These are phyloP conservation scores for Sciurus carolinensis DNA, from an alignment of 2,797 vertebrate species.

Conservation along the genomic window DNA sequence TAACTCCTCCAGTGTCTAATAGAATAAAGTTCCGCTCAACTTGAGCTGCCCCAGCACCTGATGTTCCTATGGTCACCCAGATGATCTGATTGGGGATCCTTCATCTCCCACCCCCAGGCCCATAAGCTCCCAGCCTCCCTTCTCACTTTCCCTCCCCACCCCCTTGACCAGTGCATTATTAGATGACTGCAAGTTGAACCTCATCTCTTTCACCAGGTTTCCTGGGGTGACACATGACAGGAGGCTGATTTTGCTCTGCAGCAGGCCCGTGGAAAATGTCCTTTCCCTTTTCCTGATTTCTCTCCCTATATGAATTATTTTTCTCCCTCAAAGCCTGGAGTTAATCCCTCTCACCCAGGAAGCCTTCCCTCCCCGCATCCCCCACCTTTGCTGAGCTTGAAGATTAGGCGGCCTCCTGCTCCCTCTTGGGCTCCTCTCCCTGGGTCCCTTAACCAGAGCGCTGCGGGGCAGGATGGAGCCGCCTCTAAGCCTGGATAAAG, in stretches of 20 bases:
- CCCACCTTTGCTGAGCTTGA: not conserved
- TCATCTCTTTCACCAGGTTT: not conserved
- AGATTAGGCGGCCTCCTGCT: constrained; percentile 46
- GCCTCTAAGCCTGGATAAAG: constrained; percentile 85
- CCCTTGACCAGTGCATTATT: not conserved
- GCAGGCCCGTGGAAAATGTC: not conserved
- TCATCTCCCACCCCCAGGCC: not conserved
- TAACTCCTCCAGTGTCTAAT: not conserved
- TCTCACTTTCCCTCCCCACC: not conserved
- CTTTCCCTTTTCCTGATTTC: not conserved
- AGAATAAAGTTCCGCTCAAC: not conserved
- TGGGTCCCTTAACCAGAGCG: not conserved
- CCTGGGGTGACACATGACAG: not conserved
- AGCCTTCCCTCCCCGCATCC: not conserved
- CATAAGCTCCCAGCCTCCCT: too few relatives aligned
- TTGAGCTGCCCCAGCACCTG: not conserved
- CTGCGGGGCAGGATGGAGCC: constrained; percentile 55
- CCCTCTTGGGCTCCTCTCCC: not conserved
- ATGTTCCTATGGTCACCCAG: not conserved
- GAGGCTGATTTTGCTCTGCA: not conserved
- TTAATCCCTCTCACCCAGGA: constrained; percentile 7
- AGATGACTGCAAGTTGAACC: not conserved
- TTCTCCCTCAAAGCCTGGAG: constrained; percentile 2
- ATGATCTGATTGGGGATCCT: fast-evolving
- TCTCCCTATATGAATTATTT: not conserved